These are phyloP conservation scores for Catharus ustulatus DNA, from an alignment of 2,797 vertebrate genomes.

Conservation along the genomic window DNA sequence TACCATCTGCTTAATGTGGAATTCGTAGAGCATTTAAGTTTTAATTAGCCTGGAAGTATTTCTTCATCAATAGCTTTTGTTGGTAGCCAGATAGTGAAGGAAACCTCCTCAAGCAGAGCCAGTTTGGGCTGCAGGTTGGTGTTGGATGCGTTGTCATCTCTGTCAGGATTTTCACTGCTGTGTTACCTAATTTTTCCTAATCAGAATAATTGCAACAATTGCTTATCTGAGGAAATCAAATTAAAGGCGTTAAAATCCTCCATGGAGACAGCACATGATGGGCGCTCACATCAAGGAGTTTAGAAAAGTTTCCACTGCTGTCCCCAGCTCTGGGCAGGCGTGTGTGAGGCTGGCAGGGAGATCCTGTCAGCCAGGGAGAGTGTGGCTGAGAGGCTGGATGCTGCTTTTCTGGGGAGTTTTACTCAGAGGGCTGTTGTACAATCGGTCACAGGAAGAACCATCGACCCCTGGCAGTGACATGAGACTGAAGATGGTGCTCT, in stretches of 20 bases:
- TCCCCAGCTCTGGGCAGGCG: not conserved
- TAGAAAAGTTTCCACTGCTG: slow-evolving; percentile 43
- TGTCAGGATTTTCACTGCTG: slow-evolving; percentile 69
- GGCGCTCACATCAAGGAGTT: slow-evolving; percentile 40
- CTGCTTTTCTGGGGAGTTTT: not conserved
- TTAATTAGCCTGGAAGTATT: slow-evolving; percentile 78
- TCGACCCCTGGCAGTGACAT: accelerated
- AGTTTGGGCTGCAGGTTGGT: slow-evolving; percentile 43
- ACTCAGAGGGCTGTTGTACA: not conserved
- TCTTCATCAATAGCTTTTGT: slow-evolving; percentile 76
- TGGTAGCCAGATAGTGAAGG: slow-evolving; percentile 64
- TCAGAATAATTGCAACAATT: slow-evolving; percentile 78
- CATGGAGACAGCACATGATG: slow-evolving; percentile 55
- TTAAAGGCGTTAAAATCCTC: slow-evolving; percentile 73
- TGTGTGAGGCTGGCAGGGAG: not conserved
- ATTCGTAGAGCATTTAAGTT: slow-evolving; percentile 75
- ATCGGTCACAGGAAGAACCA: accelerated
- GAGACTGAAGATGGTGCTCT: not conserved
- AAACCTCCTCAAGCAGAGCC: slow-evolving; percentile 69
- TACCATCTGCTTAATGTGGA: slow-evolving; percentile 67
- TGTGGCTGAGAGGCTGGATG: not conserved
- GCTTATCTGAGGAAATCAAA: slow-evolving; percentile 77
- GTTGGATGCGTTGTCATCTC: slow-evolving; percentile 46
- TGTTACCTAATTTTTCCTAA: slow-evolving; percentile 78
- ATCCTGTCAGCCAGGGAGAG: not conserved